Evolutionary conservation across 2,797 vertebrate genomes (phyloP).

Genomic region (Sebastolobus alascanus): DNA sequence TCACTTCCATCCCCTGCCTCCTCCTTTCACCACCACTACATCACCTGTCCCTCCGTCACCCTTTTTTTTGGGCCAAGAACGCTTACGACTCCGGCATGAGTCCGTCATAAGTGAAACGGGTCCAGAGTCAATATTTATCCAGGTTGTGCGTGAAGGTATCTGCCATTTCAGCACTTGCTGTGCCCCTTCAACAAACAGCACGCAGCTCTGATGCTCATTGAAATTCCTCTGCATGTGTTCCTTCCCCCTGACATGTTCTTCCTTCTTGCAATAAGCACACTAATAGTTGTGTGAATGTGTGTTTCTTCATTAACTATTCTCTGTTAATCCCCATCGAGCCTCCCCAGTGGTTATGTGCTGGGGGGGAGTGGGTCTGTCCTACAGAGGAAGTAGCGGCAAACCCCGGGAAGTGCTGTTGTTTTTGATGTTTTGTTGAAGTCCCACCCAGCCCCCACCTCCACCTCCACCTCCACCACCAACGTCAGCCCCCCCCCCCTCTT

Average conservation of each 20-base stretch:
- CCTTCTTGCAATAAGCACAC: slow-evolving; percentile 10
- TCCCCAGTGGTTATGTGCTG: neutral
- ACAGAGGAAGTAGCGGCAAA: slow-evolving; percentile 66
- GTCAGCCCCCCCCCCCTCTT: slow-evolving; percentile 22
- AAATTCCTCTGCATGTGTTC: slow-evolving; percentile 32
- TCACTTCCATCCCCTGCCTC: neutral
- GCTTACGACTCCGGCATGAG: slow-evolving; percentile 20
- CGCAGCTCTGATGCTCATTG: slow-evolving; percentile 34
- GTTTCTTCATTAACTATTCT: slow-evolving; percentile 50
- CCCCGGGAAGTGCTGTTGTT: slow-evolving; percentile 69
- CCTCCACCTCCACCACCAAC: slow-evolving; percentile 30
- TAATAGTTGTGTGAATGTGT: slow-evolving; percentile 28
- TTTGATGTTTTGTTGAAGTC: slow-evolving; percentile 72
- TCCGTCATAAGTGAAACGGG: slow-evolving; percentile 32
- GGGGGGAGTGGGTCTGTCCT: slow-evolving; percentile 15
- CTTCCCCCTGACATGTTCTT: neutral
- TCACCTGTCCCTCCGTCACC: slow-evolving; percentile 29
- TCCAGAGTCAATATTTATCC: slow-evolving; percentile 70
- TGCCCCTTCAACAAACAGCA: slow-evolving; percentile 61
- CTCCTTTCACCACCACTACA: slow-evolving; percentile 10
- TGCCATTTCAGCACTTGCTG: slow-evolving; percentile 57
- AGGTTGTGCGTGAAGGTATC: slow-evolving; percentile 58
- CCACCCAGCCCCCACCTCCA: slow-evolving; percentile 56
- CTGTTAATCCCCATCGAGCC: slow-evolving; percentile 15
- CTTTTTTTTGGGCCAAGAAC: slow-evolving; percentile 2